Evolutionary conservation across 2,113 vertebrate genomes (phyloP), one percentile per base, ranked within the genome.

Genomic region (Corythaixoides concolor): DNA sequence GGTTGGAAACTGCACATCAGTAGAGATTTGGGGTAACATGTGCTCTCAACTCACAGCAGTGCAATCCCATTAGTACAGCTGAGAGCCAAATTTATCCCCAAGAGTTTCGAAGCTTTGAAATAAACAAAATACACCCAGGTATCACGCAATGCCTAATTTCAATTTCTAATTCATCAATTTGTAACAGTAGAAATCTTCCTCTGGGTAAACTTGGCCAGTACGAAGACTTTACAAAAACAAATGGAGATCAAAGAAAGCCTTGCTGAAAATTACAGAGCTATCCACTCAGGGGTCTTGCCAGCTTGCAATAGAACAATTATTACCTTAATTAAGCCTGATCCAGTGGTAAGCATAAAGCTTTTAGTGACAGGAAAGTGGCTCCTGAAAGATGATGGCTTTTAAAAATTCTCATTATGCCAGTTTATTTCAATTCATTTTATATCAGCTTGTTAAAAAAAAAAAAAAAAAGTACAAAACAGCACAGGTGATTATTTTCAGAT

Each of bases 221-320:
- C 0, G 4, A 94, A 88, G 77, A 95, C 74, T 95, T 90, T 39
- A 85, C 41, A 96, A 70, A 85, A 94, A 86, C 37, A 93, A 97
- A 95, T 24, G 50, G 72, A 94, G 85, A 96, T 93, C 96, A 96
- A 96, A 96, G 85, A 85, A 96, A 93, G 55, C 67, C 85, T 73
- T 55, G 63, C 78, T 91, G 67, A 82, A 96, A 96, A 96, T 95
- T 91, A 89, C 70, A 85, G 75, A 83, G 59, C 58, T 90, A 88
- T 77, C 62, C 82, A 88, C 91, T 91, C 1, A 1, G 82, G 89
- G 82, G 70, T 93, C 93, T 94, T 82, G 33, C 85, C 26, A 85
- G 78, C 19, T 41, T 94, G 82, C 94, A 83, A 66, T 3, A 73
- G 67, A 95, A 85, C 78, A 93, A 96, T 95, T 96, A 96, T 85